Evolutionary conservation across 2,888 invertebrate genomes (phyloP), one percentile per base, ranked within the genome.

Genomic region (Latheticus oryzae): DNA sequence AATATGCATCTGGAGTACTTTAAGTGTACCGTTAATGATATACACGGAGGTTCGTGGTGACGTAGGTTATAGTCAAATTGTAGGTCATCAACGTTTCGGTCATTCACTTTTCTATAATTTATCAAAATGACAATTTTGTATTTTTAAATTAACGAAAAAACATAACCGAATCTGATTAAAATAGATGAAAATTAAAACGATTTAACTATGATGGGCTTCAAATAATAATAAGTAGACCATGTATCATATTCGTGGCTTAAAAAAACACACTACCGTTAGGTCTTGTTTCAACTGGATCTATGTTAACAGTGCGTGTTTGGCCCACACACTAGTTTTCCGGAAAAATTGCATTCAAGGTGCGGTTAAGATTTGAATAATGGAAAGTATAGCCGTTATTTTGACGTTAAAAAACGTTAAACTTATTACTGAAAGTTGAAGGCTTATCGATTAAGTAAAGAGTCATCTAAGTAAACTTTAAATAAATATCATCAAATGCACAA

Each of bases 41-140:
- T 26, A 24, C 24, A 42, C 23, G 21, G 21, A 16, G 17, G 13
- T 9, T 8, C 26, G 35, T 9, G 21, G 32, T 45, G 45, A 45
- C 32, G 45, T 32, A 45, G 30, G 45, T 45, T 32, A 45, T 45
- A 45, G 45, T 43, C 43, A 26, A 43, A 43, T 45, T 45, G 45
- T 45, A 9, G 45, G 45, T 45, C 45, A 45, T n/a, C 7, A 17
- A 17, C 17, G 32, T 19, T 17, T 28, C 45, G 45, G 45, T 45
- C 32, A 23, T 45, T 45, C 32, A 19, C 43, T 24, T 42, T 38
- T 8, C 4, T 4, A 33, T 5, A 11, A 33, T 13, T 2, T 2
- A 32, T 13, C 9, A 9, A 11, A 32, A n/a, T n/a, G n/a, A n/a
- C n/a, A n/a, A n/a, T n/a, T n/a, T n/a, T n/a, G n/a, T n/a, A n/a